Conservation (phyloP, 2,888 invertebrate genomes). For the Carabus problematicus region DNA sequence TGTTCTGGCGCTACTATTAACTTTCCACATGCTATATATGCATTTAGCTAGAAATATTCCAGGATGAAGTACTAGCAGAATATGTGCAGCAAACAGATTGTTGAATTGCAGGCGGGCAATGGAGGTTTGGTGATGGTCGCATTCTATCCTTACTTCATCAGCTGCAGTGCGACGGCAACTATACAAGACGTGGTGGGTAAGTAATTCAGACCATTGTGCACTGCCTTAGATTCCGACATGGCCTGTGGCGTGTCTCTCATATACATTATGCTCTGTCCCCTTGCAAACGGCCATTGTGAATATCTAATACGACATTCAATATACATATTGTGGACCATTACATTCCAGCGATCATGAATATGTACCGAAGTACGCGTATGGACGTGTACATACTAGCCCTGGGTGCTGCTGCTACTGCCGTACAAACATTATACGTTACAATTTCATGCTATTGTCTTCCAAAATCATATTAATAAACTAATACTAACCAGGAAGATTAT, state of each 20-base stretch:
- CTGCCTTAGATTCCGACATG: too few species aligned
- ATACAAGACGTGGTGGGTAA: constrained; percentile 68
- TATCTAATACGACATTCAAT: background rate
- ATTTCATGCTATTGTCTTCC: too few species aligned
- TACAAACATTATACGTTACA: too few species aligned
- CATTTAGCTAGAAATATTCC: too few species aligned
- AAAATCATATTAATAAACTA: too few species aligned
- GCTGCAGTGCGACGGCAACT: constrained; percentile 65
- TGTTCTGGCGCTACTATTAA: too few species aligned
- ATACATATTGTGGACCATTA: too few species aligned
- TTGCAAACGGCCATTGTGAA: background rate
- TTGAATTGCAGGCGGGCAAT: constrained; percentile 63
- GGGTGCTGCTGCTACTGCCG: too few species aligned
- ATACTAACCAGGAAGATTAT: too few species aligned
- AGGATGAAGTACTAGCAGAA: background rate
- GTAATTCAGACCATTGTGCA: constrained; percentile 46
- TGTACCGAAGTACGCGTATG: too few species aligned
- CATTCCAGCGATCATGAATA: too few species aligned
- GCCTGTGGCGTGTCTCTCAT: background rate
- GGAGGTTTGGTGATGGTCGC: constrained; percentile 72
- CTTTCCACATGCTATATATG: background rate
- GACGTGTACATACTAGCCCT: too few species aligned
- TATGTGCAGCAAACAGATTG: background rate
- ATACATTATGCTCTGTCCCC: background rate
- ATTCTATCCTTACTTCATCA: constrained; percentile 68